Conservation (phyloP, 2,113 vertebrate genomes). For the Isichthys henryi region DNA sequence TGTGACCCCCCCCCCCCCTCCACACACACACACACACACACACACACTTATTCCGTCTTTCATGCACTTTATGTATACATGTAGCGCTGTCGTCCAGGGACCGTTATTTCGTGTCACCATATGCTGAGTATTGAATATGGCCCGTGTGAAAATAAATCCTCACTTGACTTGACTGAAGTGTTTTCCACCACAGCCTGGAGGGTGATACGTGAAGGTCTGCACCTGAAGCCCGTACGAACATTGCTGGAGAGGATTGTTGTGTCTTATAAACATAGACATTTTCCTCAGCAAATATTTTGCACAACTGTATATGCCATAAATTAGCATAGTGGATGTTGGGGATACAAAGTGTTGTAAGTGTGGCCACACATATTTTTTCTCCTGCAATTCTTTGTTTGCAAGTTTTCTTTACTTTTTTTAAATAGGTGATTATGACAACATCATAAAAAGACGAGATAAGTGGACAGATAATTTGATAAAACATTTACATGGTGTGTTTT, state of each 20-base stretch:
- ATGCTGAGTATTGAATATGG: not conserved
- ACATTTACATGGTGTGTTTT: not conserved
- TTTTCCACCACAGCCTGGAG: not conserved
- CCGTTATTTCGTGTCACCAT: not conserved
- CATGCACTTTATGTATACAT: not conserved
- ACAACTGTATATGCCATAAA: not conserved
- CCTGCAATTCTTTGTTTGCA: not conserved
- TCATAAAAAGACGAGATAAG: not conserved
- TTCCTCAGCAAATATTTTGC: not conserved
- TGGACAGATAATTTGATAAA: not conserved
- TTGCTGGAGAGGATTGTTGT: not conserved
- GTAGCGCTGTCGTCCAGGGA: not conserved
- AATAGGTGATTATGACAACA: not conserved
- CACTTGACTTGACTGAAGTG: not conserved
- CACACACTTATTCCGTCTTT: not conserved
- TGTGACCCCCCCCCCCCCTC: not conserved
- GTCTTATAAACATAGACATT: not conserved
- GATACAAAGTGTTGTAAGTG: not conserved
- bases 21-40: not conserved
- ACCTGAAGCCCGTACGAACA: not conserved
- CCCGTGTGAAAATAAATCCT: not conserved
- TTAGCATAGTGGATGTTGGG: not conserved
- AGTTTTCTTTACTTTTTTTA: not conserved
- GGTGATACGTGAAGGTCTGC: no score
- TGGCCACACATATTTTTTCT: not conserved